Conservation (phyloP, 1,140 invertebrate genomes). For the Parapsyche elsis region DNA sequence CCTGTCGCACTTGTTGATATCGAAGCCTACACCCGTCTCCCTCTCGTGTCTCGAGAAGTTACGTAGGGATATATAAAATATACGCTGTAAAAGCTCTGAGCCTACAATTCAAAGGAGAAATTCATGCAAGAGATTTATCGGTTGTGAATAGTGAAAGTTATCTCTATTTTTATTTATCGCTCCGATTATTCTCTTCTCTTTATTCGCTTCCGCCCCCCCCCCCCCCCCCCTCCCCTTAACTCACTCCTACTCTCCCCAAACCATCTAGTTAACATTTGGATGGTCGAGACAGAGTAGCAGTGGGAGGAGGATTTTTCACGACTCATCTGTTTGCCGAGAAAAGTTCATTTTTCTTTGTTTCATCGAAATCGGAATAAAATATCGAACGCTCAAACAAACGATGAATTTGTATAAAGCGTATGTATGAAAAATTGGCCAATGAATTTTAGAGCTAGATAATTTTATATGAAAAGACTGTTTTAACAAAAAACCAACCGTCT, state of each 20-base stretch:
- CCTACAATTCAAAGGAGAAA: constrained; percentile 49
- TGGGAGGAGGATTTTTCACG: background rate
- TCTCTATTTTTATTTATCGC: constrained; percentile 56
- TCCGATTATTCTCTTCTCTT: constrained; percentile 45
- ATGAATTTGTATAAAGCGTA: too few species aligned
- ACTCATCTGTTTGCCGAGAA: constrained; percentile 9
- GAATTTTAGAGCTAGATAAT: too few species aligned
- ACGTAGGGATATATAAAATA: background rate
- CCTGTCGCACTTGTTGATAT: constrained; percentile 53
- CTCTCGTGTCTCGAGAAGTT: too few species aligned
- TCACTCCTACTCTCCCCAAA: background rate
- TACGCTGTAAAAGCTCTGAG: background rate
- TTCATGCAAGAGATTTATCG: constrained; percentile 52
- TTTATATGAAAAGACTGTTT: too few species aligned
- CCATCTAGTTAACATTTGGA: too few species aligned
- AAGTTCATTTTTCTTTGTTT: constrained; percentile 26
- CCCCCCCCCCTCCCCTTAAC: background rate
- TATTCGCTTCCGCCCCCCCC: background rate
- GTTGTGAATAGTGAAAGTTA: constrained; percentile 55
- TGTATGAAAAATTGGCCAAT: too few species aligned
- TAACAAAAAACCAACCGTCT: too few species aligned
- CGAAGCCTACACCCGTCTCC: background rate
- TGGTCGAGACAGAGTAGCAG: background rate
- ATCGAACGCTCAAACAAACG: too few species aligned
- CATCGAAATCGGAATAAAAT: background rate